These are phyloP conservation scores for Drosophila subquinaria DNA, from an alignment of 2,888 invertebrate genomes.

Conservation along the genomic window DNA sequence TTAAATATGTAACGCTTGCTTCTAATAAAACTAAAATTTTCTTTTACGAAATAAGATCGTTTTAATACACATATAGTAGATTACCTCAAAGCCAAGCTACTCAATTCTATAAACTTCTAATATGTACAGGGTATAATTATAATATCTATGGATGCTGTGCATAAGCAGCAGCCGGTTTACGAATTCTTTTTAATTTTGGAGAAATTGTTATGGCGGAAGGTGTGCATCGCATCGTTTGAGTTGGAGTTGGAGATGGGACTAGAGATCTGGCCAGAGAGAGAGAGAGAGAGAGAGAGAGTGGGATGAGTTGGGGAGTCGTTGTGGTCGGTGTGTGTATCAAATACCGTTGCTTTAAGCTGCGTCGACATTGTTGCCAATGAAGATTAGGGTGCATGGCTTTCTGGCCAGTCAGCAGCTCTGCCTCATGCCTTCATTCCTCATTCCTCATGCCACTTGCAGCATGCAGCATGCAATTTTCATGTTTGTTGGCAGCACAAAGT, in stretches of 20 bases:
- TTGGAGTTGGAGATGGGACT: constrained; percentile 9
- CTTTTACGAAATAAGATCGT: too few relatives aligned
- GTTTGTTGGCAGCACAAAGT: constrained; percentile 46
- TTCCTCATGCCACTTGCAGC: constrained; percentile 32
- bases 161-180: constrained; percentile 39
- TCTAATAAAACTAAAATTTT: too few relatives aligned
- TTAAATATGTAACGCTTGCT: too few relatives aligned
- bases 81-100: background rate
- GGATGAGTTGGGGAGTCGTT: constrained; percentile 17
- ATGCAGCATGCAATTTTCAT: constrained; percentile 67
- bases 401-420: constrained; percentile 43
- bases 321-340: constrained; percentile 50
- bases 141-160: constrained; percentile 37
- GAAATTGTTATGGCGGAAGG: constrained; percentile 47
- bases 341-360: constrained; percentile 61
- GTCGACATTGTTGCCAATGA: constrained; percentile 60
- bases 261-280: background rate
- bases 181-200: constrained; percentile 42
- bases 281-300: background rate
- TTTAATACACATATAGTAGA: background rate
- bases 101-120: background rate
- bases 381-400: constrained; percentile 58
- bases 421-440: constrained; percentile 43
- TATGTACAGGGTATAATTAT: constrained; percentile 16
- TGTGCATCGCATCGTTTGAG: constrained; percentile 29